Base-by-base conservation (phyloP, 1,140 invertebrate genomes). In the Drosophila malerkotliana region DNA sequence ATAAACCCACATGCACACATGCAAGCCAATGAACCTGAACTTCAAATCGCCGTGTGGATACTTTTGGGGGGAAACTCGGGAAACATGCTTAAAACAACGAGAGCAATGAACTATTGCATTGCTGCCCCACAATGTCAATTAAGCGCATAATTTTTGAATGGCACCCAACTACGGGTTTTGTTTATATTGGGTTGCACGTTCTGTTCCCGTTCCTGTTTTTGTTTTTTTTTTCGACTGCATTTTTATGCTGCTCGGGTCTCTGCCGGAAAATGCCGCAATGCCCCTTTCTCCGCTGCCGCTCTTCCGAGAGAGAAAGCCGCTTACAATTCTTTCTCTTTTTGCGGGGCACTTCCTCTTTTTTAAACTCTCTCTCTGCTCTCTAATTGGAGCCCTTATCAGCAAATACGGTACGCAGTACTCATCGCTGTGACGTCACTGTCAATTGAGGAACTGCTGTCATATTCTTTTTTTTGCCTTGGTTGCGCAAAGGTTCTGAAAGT, bases 21-120 rank as follows among this genome's bases (percentile, higher is more conserved):
- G 76, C 79, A 83, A 88, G 83, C 75, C 83, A 88, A 77, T 83
- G 77, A 88, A 88, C 84, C 73, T 89, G 76, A 89, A 83, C 79
- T 89, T 89, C 68, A 80, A 66, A 69, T 52, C 24, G 24, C 24
- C 14, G 34, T 30, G 4, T 28, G 28, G 26, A 60, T 49, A 24
- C 37, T 28, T 28, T 45, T 18, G 14, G 28, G 18, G 24, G 47
- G 12, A 53, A 9, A 45, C 18, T 2, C 30, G 12, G 18, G 21
- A 52, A 32, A 41, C 53, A 15, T 47, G 57, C 26, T 30, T 53
- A 18, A 45, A 12, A 15, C 56, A 55, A 67, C 68, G 52, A 28
- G 57, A 61, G 60, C 57, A 62, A 72, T 61, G 61, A 69, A 69
- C 18, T 21, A 48, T 39, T 21, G 18, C 18, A 18, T n/a, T 9